A percentile compares a stretch with the other conserved stretches of the same genome.
Conservation (phyloP, 37 sponge, comb jelly and placozoan species). For the Aplysina aerophoba region DNA sequence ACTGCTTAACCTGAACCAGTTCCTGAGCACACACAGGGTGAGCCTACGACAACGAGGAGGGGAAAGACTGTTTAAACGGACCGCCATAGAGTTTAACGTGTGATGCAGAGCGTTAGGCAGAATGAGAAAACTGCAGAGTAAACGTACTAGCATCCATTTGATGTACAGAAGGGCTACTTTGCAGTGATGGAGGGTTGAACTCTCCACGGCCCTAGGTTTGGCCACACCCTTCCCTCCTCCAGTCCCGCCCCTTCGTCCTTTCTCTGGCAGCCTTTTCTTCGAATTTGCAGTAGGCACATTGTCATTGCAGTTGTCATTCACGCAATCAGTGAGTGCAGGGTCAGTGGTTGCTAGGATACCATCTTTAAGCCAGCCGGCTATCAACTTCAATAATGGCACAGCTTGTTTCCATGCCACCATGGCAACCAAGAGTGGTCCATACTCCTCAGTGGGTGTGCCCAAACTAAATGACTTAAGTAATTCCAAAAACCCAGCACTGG, state of each 20-base stretch:
- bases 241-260: neutral
- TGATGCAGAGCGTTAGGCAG: too few relatives aligned
- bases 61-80: too few relatives aligned
- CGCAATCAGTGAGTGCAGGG: neutral
- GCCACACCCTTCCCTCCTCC: neutral
- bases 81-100: too few relatives aligned
- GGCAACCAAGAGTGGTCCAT: conserved; percentile 57
- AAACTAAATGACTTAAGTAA: conserved; percentile 32
- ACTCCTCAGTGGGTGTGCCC: conserved; percentile 8
- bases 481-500: conserved; percentile 2
- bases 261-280: too few relatives aligned
- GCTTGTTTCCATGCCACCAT: conserved; percentile 61
- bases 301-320: neutral
- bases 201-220: too few relatives aligned
- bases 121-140: neutral
- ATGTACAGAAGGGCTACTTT: neutral
- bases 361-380: conserved; percentile 33
- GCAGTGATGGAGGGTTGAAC: too few relatives aligned
- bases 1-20: conserved; percentile 39
- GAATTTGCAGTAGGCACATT: neutral
- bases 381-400: conserved; percentile 32
- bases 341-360: neutral
- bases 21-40: conserved; percentile 54
- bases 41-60: neutral
- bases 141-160: neutral